Evolutionary conservation across 2,888 invertebrate genomes (phyloP), one percentile per base, ranked within the genome.

Genomic region (Sarcophaga rosellei): DNA sequence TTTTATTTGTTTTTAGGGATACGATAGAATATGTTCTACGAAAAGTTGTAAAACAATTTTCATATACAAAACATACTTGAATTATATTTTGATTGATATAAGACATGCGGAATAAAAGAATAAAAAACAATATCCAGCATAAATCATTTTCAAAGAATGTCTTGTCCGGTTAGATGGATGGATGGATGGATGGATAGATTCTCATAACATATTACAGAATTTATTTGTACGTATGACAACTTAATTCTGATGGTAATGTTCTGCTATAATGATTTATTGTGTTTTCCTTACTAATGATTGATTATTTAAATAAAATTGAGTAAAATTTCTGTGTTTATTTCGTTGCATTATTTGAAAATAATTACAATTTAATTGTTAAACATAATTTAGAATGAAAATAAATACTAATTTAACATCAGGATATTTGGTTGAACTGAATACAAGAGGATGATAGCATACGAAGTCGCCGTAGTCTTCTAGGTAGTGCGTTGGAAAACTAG

Each of bases 11-110:
- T 35, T 35, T 0, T 0, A 1, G 0, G 35, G 8, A 6, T 35
- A 8, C 8, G 35, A 35, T 0, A 10, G 65, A 65, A 59, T 70
- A 70, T 79, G 70, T 65, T 35, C 8, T 35, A 35, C 35, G 21
- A 63, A 70, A 69, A 70, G 25, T 74, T 79, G 74, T 75, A 59
- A 74, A 15, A 79, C 35, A 68, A 53, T 68, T 73, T 81, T 61
- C 65, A n/a, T 53, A 53, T 53, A 3, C 35, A 8, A 35, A 35
- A n/a, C 8, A 35, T 10, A 2, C 35, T 53, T 53, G 53, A 72
- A n/a, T 11, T 8, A 35, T 10, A 44, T 66, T 68, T 82, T 82
- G 77, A 84, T 78, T 84, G 78, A 84, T 84, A 62, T 66, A 35
- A 20, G 69, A 69, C 69, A 61, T 61, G 62, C 44, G 45, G 23